Evolutionary conservation across 2,113 vertebrate species (phyloP), one percentile per base, ranked within the genome.

Genomic region (Catharus minimus): DNA sequence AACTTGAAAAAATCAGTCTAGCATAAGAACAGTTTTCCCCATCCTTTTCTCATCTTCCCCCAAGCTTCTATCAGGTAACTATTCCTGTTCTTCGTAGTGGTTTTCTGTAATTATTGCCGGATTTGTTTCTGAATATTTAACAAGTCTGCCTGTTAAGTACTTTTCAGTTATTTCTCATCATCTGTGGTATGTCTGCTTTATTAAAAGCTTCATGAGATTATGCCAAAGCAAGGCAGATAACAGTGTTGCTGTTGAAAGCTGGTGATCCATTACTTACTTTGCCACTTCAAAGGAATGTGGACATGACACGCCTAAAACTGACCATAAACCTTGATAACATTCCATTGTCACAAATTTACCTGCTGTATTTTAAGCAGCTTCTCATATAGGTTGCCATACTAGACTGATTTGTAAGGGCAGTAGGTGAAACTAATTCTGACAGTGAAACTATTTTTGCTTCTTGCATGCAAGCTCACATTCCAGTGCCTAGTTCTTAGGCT

Each of bases 71-170:
- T 91, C 7, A 0, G 88, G 91, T 93, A 92, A 89, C 93, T 83
- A 67, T 89, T 92, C 90, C 89, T 92, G 88, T 94, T 95, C 91
- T 95, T 92, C 81, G 0, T 83, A 90, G 89, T 91, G 79, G 76
- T 81, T 95, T 95, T 90, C 81, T 92, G 55, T 94, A 95, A 94
- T 95, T 83, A 73, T 79, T 87, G 74, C 67, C 21, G 0, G 78
- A 89, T 93, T 95, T 93, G 58, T 92, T 93, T 95, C 87, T 87
- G 91, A 94, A 94, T 93, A 82, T 79, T 95, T 93, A 92, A 83
- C 74, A 89, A 69, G 78, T 87, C 69, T 95, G 88, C 86, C 92
- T 94, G 27, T 93, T 96, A 86, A 82, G 68, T 95, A 75, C 55
- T 89, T 93, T 79, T 72, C 89, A 91, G 79, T 90, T 95, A 88